Percentiles rank a stretch among this genome's conserved stretches.
Conservation (phyloP, 1,140 invertebrate species). For the Listronotus oregonensis region DNA sequence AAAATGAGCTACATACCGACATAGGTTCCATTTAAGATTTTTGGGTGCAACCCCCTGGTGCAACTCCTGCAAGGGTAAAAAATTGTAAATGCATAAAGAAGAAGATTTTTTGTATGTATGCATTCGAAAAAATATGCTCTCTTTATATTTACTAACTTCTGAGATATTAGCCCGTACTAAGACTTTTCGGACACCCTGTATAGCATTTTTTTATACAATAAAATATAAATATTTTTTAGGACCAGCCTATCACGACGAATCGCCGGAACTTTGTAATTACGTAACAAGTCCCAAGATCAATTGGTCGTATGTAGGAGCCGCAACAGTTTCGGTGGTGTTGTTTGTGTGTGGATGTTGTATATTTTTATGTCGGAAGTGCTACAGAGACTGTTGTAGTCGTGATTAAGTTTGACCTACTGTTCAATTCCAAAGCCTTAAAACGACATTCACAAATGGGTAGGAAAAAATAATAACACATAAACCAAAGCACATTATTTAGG, state of each 20-base stretch:
- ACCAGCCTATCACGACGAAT: constrained; percentile 66
- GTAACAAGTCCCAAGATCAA: constrained; percentile 59
- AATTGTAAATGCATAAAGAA: too few relatives aligned
- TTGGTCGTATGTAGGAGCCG: constrained; percentile 61
- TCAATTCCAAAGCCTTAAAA: constrained; percentile 43
- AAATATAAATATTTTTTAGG: constrained; percentile 43
- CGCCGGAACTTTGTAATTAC: constrained; percentile 65
- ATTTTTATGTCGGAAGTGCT: constrained; percentile 52
- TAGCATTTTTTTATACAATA: too few relatives aligned
- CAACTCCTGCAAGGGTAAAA: too few relatives aligned
- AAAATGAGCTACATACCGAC: too few relatives aligned
- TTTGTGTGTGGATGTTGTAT: constrained; percentile 56
- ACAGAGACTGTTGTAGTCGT: constrained; percentile 55
- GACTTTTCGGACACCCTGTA: too few relatives aligned
- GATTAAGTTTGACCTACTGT: constrained; percentile 34
- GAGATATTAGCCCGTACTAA: too few relatives aligned
- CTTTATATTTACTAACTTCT: too few relatives aligned
- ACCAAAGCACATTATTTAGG: too few relatives aligned
- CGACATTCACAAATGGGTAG: constrained; percentile 7
- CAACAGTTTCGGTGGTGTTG: constrained; percentile 54
- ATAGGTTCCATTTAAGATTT: too few relatives aligned
- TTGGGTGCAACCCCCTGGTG: too few relatives aligned
- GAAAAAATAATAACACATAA: constrained; percentile 7
- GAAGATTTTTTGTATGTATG: too few relatives aligned
- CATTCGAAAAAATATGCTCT: too few relatives aligned